A percentile compares a stretch with the other conserved stretches of the same genome.
Evolutionary conservation across 2,113 vertebrate species (phyloP).

Genomic region (Brachionichthys hirsutus): DNA sequence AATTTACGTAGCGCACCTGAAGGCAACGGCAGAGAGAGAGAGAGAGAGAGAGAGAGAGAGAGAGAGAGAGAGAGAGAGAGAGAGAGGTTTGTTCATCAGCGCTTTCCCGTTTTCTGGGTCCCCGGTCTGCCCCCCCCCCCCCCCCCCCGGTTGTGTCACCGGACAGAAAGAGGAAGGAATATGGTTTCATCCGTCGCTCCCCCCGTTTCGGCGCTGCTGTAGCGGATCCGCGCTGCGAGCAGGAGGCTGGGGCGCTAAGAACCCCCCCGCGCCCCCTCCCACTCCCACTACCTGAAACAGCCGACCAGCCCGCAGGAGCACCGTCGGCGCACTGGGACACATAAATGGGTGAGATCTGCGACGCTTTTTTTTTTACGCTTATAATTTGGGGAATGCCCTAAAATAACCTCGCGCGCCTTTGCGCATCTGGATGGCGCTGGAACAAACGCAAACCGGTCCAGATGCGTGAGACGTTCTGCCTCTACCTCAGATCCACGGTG

Average conservation of each 20-base stretch:
- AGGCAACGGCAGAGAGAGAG: constrained; percentile 41
- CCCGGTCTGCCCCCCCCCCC: constrained; percentile 58
- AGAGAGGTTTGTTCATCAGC: constrained; percentile 16
- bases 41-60: constrained; percentile 18
- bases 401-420: constrained; percentile 32
- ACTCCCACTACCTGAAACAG: constrained; percentile 28
- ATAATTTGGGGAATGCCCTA: constrained; percentile 12
- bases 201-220: constrained; percentile 59
- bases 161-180: constrained; percentile 64
- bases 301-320: constrained; percentile 48
- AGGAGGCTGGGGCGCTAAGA: constrained; percentile 46
- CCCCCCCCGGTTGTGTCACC: constrained; percentile 62
- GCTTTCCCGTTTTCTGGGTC: constrained; percentile 41
- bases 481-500: background rate
- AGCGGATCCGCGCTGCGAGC: constrained; percentile 49
- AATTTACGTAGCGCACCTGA: constrained; percentile 48
- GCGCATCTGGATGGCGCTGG: constrained; percentile 64
- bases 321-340: constrained; percentile 52
- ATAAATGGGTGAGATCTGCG: constrained; percentile 73
- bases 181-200: constrained; percentile 71
- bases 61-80: constrained; percentile 15
- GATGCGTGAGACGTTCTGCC: constrained; percentile 55
- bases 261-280: constrained; percentile 25
- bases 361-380: background rate
- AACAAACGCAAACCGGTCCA: constrained; percentile 52